These are phyloP conservation scores for Trachelus iudaicus DNA, from an alignment of 2,888 invertebrate genomes.

Conservation along the genomic window DNA sequence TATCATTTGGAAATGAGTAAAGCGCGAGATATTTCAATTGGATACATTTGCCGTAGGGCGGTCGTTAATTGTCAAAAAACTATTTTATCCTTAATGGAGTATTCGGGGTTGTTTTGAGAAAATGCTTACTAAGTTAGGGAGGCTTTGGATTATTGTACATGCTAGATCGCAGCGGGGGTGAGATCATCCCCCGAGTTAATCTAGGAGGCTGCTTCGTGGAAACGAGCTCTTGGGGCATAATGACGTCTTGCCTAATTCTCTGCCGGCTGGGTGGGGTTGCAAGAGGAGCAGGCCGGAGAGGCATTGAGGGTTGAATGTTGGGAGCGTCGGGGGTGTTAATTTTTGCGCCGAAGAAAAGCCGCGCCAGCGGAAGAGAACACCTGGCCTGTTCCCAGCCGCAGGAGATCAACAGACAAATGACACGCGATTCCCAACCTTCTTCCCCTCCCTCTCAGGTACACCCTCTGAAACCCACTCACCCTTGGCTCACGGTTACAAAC, in stretches of 20 bases:
- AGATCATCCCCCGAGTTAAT: not conserved
- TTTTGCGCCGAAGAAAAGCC: slow-evolving; percentile 57
- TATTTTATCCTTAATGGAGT: not conserved
- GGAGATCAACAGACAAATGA: slow-evolving; percentile 65
- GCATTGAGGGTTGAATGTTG: slow-evolving; percentile 6
- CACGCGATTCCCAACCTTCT: slow-evolving; percentile 59
- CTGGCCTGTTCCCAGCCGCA: slow-evolving; percentile 55
- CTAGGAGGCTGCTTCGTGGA: not conserved
- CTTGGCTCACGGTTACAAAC: slow-evolving; percentile 50
- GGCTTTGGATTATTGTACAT: not conserved
- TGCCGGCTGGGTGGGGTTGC: slow-evolving; percentile 25
- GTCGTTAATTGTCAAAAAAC: not conserved
- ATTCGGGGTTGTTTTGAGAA: not conserved
- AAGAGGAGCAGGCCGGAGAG: slow-evolving; percentile 7
- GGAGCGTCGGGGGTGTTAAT: slow-evolving; percentile 48
- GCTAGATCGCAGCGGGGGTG: not conserved
- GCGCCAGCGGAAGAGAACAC: slow-evolving; percentile 43
- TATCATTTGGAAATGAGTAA: not conserved
- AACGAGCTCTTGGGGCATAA: slow-evolving; percentile 24
- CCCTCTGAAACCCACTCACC: slow-evolving; percentile 6
- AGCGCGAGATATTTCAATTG: not conserved
- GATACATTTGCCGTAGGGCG: not conserved
- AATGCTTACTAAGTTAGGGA: not conserved
- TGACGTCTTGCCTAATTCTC: slow-evolving; percentile 52
- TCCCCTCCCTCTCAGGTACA: slow-evolving; percentile 35